These are phyloP conservation scores for Drosophila orena DNA, from an alignment of 1,140 invertebrate genomes.

Conservation along the genomic window DNA sequence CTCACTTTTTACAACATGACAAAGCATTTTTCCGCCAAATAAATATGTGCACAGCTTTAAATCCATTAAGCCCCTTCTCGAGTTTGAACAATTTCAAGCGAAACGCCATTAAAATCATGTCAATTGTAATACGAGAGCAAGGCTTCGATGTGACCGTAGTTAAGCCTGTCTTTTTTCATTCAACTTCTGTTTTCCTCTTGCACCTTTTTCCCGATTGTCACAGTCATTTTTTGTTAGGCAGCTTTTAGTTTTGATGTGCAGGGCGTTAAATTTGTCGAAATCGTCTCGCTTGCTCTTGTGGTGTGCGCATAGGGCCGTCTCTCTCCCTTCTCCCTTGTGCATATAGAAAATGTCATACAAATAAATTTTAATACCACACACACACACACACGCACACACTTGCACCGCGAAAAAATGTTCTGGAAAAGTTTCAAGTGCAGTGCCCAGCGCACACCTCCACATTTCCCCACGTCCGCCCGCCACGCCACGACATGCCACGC, in stretches of 20 bases:
- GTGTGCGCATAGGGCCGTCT: background rate
- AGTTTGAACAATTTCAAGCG: constrained; percentile 38
- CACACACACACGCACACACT: constrained; percentile 36
- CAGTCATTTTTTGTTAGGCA: constrained; percentile 39
- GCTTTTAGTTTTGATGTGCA: constrained; percentile 69
- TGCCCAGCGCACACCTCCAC: constrained; percentile 34
- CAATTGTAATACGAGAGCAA: constrained; percentile 59
- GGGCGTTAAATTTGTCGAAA: constrained; percentile 74
- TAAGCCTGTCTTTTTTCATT: constrained; percentile 42
- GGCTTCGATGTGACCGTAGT: constrained; percentile 46
- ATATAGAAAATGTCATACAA: constrained; percentile 66
- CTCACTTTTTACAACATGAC: background rate
- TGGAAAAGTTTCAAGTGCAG: constrained; percentile 54
- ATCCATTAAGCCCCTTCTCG: constrained; percentile 24
- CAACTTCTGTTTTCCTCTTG: background rate
- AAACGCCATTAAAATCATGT: constrained; percentile 70
- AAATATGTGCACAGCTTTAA: constrained; percentile 26
- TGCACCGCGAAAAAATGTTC: constrained; percentile 29
- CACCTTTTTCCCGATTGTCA: constrained; percentile 15
- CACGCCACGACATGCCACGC: background rate
- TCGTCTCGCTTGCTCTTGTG: constrained; percentile 26
- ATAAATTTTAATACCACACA: constrained; percentile 76
- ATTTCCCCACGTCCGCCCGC: background rate
- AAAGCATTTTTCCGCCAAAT: constrained; percentile 15
- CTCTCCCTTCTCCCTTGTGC: constrained; percentile 18